Base-by-base conservation (phyloP, 92 coral and sea anemone species). In the Nematostella vectensis region DNA sequence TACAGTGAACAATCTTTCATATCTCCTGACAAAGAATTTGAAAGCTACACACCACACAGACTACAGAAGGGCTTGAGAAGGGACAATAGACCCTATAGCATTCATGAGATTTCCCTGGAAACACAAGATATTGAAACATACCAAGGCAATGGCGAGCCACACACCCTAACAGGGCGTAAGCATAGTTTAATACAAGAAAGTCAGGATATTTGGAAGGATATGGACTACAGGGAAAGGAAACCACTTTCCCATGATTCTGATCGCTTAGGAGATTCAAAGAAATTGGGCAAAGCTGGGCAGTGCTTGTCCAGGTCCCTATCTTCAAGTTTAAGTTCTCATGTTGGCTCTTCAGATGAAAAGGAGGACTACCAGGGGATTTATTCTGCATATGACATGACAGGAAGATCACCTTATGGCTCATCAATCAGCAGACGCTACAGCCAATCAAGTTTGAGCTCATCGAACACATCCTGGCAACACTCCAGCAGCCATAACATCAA, bases 381-480 rank as follows among this genome's bases (percentile, higher is more conserved):
- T 43, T 85, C 94, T 21, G 94, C 94, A 11, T 85, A 85, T 25
- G 94, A 85, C 50, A 68, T 85, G 59, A 72, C 88, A 3, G 74
- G 87, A 18, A 58, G 94, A 47, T 85, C 94, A 0, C 94, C 94
- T 0, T 85, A 85, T 25, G 86, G 78, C 6, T 63, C 83, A 2
- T 29, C 57, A 12, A 64, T 62, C 12, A 55, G 67, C 13, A 67
- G 88, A 25, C 77, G 77, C 11, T 75, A 70, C 54, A 79, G 87
- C 70, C 94, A 85, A 60, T 85, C 94, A 58, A 85, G 94, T 55
- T 71, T 79, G 13, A 85, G 94, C 59, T 85, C 94, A 4, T 85
- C 94, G 20, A 85, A 78, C 50, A 76, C 94, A 1, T 85, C 94
- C 18, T 85, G 88, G 88, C 86, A 77, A 37, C 91, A 79, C 38